These are phyloP conservation scores for Hyaena hyaena DNA, from an alignment of 2,113 vertebrate species.

Conservation along the genomic window DNA sequence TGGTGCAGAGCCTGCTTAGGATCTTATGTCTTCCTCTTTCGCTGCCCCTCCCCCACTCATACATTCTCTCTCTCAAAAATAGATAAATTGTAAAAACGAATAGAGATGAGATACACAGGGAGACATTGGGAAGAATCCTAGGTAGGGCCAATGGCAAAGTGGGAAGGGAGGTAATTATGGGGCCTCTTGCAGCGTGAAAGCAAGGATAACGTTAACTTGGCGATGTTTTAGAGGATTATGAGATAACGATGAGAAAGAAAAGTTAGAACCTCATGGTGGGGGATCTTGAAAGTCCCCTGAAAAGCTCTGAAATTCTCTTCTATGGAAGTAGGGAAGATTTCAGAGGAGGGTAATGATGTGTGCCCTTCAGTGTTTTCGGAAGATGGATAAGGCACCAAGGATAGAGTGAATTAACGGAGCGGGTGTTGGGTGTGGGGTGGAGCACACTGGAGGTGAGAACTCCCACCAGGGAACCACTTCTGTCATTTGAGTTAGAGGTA, in stretches of 20 bases:
- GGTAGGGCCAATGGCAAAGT: neutral
- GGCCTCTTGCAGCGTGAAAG: neutral
- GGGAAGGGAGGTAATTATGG: rapidly evolving
- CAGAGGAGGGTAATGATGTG: neutral
- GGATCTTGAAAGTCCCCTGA: neutral
- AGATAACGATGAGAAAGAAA: neutral
- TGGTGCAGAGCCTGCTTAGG: no score
- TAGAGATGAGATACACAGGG: neutral
- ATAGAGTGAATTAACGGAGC: neutral
- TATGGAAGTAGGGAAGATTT: neutral
- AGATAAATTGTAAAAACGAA: neutral
- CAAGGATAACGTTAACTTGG: neutral
- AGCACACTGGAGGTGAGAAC: neutral
- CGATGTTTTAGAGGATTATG: neutral
- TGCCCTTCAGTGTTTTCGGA: neutral
- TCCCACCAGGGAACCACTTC: neutral
- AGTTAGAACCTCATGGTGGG: neutral
- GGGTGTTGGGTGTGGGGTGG: no score
- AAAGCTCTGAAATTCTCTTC: neutral
- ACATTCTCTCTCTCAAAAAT: no score
- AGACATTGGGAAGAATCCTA: neutral
- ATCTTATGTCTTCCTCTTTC: no score
- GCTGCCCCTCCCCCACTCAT: no score
- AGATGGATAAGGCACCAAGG: neutral
- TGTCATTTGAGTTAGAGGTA: neutral